These are phyloP conservation scores for Tenthredo amoena DNA, from an alignment of 2,888 invertebrate genomes.

Conservation along the genomic window DNA sequence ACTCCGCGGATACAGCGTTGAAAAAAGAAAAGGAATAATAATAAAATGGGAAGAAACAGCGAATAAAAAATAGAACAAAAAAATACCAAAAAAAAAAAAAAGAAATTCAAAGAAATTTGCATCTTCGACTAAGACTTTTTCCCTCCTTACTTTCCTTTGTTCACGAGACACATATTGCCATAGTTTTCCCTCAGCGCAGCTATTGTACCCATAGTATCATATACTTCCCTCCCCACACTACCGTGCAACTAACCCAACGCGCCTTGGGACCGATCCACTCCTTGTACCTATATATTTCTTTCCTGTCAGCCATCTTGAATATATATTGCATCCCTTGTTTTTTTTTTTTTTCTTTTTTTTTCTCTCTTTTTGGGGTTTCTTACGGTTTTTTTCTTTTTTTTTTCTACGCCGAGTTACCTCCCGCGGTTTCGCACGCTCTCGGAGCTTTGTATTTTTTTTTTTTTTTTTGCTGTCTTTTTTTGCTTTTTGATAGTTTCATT, in stretches of 20 bases:
- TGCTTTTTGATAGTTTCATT: neutral
- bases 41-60: neutral
- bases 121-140: neutral
- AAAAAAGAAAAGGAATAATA: neutral
- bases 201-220: neutral
- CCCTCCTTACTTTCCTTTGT: neutral
- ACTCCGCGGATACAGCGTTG: neutral
- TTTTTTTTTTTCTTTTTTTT: neutral
- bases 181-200: neutral
- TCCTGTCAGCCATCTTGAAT: conserved; percentile 27
- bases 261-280: conserved; percentile 29
- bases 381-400: neutral
- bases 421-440: neutral
- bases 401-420: neutral
- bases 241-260: neutral
- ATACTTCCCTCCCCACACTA: neutral
- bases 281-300: conserved; percentile 10
- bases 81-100: neutral
- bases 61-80: neutral
- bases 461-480: neutral
- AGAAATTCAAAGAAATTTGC: neutral
- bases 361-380: neutral
- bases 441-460: neutral
- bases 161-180: neutral
- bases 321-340: neutral